These are phyloP conservation scores for Oligia strigilis DNA, from an alignment of 2,888 invertebrate species.

Conservation along the genomic window DNA sequence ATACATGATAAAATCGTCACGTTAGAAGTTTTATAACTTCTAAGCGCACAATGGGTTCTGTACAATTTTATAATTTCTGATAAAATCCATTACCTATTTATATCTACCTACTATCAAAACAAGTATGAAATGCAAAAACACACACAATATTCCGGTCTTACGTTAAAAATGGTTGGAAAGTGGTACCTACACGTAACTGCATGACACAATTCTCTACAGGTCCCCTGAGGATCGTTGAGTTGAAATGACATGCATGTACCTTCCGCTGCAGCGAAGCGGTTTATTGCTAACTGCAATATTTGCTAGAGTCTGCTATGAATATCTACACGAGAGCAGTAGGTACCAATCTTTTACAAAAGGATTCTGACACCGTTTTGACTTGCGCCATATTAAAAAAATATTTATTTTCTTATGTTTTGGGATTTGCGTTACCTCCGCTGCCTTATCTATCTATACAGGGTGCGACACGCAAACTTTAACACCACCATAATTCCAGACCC, in stretches of 20 bases:
- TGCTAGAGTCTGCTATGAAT: not conserved
- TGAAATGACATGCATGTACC: constrained; percentile 19
- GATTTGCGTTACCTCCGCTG: no score
- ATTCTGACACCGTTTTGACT: not conserved
- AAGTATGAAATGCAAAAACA: not conserved
- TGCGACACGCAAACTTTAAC: no score
- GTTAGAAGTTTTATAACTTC: no score
- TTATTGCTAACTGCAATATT: constrained; percentile 30
- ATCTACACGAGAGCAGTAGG: not conserved
- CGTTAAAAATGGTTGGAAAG: constrained; percentile 14
- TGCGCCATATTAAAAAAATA: not conserved
- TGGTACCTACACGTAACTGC: constrained; percentile 9
- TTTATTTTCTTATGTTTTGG: no score
- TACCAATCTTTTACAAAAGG: not conserved
- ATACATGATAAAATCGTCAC: no score
- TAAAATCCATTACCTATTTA: no score
- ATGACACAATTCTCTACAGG: constrained; percentile 12
- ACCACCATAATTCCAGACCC: no score
- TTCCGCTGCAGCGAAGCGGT: not conserved
- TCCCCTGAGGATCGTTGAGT: constrained; percentile 16
- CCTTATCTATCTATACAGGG: no score
- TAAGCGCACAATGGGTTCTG: no score
- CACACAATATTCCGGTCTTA: not conserved
- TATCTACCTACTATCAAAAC: not conserved
- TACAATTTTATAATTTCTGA: no score